Base-by-base conservation (phyloP, 2,797 vertebrate species). In the Mus caroli region DNA sequence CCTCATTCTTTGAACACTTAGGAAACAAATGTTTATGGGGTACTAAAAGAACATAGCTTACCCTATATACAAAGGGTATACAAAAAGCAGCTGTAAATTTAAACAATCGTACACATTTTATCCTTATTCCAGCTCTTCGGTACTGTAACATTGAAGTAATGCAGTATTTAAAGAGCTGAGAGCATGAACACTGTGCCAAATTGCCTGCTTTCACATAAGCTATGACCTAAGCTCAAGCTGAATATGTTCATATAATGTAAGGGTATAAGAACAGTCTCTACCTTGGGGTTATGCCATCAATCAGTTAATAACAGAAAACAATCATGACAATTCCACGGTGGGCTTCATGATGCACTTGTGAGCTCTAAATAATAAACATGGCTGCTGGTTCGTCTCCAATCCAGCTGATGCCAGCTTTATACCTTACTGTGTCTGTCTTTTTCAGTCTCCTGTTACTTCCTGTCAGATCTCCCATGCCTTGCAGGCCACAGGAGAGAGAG, bases 1-100 rank as follows among this genome's bases (percentile, higher is more conserved):
- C 22, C 40, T 94, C 71, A n/a, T 85, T 87, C 54, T 92, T 93
- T 67, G 84, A 95, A 76, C 71, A 54, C 87, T 78, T 67, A 80
- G 11, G 60, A 92, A 90, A 96, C 60, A 94, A 84, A 14, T 80
- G 31, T 90, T 96, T 76, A 69, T 24, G 58, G 37, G 94, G 31
- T 73, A 84, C 56, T 60, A 76, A 73, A 69, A 88, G 37, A 76
- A 15, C 14, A 3, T 40, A 24, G 8, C 76, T 73, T 84, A 40
- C 20, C 71, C 60, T 64, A 20, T 52, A 64, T 1, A 64, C 4
- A 79, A n/a, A n/a, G n/a, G n/a, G n/a, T 79, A 95, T 86, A 40
- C 75, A 73, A 54, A 73, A 54, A 73, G 12, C 60, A 40, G 20
- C 82, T 92, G 5, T 56, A 78, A 17, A 71, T 79, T 69, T 92